Evolutionary conservation across 2,113 vertebrate genomes (phyloP), one percentile per base, ranked within the genome.

Genomic region (Antechinus stuartii): DNA sequence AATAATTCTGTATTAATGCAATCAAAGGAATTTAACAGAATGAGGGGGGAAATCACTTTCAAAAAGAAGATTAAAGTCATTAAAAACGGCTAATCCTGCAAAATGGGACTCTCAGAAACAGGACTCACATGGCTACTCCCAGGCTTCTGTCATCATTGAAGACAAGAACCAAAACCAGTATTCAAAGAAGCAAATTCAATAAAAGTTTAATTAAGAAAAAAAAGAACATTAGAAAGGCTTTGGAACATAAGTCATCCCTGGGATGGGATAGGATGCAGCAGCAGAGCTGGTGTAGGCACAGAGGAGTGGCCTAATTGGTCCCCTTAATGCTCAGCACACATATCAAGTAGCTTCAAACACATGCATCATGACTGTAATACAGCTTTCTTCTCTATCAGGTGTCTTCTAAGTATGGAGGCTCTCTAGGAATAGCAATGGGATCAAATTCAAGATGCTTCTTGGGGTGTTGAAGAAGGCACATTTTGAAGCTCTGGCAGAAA

Each of bases 21-120:
- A 98, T 98, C 98, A 98, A 98, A 98, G 98, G 98, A 99, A 98
- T 97, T 97, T 93, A 98, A 96, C 98, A 98, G 98, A 98, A 98
- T 98, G 97, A 98, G 91, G 9, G 91, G 98, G 98, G 98, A 98
- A 99, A 98, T 98, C 98, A 98, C 98, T 98, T 99, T 98, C 98
- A 98, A 98, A 99, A 99, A 98, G 98, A 98, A 99, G 99, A 99
- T 99, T 99, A 99, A 99, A 99, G 99, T 99, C 99, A 99, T 99
- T 99, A 99, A 99, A 99, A 99, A 99, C 98, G 98, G 98, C 98
- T 99, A 99, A 99, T 99, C 99, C 99, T 99, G 98, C 99, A 98
- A 99, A 99, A 99, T 99, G 99, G 99, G 98, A 98, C 99, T 99
- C 98, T 99, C 98, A 98, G 99, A 99, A 99, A 98, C 98, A 98